Evolutionary conservation across 2,888 invertebrate species (phyloP).

Genomic region (Hybos culiciformis): DNA sequence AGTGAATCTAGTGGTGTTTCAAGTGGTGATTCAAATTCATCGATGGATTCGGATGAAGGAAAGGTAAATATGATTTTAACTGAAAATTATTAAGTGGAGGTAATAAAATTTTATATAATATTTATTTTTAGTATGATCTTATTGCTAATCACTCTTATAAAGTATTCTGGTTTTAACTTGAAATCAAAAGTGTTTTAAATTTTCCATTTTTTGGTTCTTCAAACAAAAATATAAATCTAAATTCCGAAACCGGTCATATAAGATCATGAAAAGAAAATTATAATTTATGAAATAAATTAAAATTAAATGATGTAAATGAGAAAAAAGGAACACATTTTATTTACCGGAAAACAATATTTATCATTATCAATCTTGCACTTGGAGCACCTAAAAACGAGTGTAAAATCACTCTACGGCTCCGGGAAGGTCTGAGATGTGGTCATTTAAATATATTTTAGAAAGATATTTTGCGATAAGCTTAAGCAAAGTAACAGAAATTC

Average conservation of each 20-base stretch:
- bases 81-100: not conserved
- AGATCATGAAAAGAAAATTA: not conserved
- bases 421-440: constrained; percentile 9
- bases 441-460: constrained; percentile 6
- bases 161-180: not conserved
- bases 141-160: not conserved
- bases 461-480: constrained; percentile 5
- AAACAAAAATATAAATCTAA: too few relatives aligned
- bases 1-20: constrained; percentile 50
- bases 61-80: constrained; percentile 14
- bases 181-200: too few relatives aligned
- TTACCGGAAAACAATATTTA: constrained; percentile 1
- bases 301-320: not conserved
- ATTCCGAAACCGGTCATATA: too few relatives aligned
- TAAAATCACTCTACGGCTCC: constrained; percentile 1
- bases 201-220: too few relatives aligned
- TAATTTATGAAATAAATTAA: not conserved
- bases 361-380: constrained; percentile 9
- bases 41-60: constrained; percentile 36
- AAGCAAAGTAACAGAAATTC: constrained; percentile 9
- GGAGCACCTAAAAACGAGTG: constrained; percentile 9
- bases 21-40: too few relatives aligned
- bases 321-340: not conserved
- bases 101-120: not conserved
- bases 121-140: not conserved